Evolutionary conservation across 2,113 vertebrate species (phyloP), one percentile per base, ranked within the genome.

Genomic region (Xenopus borealis): DNA sequence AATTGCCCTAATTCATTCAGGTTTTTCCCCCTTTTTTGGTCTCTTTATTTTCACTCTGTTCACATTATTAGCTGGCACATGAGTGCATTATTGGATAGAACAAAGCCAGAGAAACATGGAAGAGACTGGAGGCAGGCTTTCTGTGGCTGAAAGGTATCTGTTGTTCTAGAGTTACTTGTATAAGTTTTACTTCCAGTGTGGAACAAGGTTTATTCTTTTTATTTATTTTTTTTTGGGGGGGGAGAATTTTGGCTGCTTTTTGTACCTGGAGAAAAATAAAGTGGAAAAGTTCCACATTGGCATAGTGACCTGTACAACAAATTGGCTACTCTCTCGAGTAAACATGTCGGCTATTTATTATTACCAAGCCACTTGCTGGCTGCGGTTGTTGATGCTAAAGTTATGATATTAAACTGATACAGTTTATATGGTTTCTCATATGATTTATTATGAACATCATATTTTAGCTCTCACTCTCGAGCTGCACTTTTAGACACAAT

Each of bases 11-110:
- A 91, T 93, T 92, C 92, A 91, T 90, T 91, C 89, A 86, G 86
- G 86, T 85, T 86, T 86, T 72, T 82, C 83, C 81, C 81, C 84
- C 88, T 85, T 84, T 86, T 84, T 77, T 78, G 80, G 87, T 86
- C 88, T 87, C 88, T 92, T 90, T 92, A 88, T 91, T 93, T 93
- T 91, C 84, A 88, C 87, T 91, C 88, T 91, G 89, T 93, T 93
- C 91, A 88, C 87, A 88, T 94, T 94, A 93, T 95, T 95, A 95
- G 93, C 88, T 88, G 87, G 90, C 90, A 93, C 92, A 94, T 92
- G 89, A 93, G 91, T 91, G 91, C 89, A 92, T 93, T 90, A 88
- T 91, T 85, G 84, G 88, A 94, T 92, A 93, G 88, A 89, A 92
- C 88, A 90, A 90, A 91, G 87, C 82, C 76, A 87, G 85, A 78